phyloP scores from a whole-genome alignment of 2,888 invertebrate genomes.

The Lymantria monacha region DNA sequence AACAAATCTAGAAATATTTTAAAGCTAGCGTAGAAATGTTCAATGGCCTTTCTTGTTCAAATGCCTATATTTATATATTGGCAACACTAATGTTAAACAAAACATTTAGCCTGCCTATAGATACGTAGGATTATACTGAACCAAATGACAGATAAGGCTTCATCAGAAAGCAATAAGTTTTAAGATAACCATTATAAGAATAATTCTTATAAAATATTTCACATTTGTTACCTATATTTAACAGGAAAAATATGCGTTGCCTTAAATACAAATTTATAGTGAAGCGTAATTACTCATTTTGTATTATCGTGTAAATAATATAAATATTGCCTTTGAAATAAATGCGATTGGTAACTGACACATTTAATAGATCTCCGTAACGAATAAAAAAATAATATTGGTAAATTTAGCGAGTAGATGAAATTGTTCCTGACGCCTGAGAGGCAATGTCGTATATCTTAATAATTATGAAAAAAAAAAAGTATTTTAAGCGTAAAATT shows the following conservation, averaged over 20 bases:
- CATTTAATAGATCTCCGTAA: conserved; percentile 65
- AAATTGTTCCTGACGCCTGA: conserved; percentile 81
- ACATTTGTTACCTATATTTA: conserved; percentile 11
- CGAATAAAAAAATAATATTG: conserved; percentile 59
- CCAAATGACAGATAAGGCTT: conserved; percentile 21
- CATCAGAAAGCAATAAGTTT: conserved; percentile 33
- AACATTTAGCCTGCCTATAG: neutral
- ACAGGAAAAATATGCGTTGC: conserved; percentile 22
- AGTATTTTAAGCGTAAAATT: conserved; percentile 66
- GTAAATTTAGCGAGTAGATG: conserved; percentile 78
- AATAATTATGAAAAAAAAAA: conserved; percentile 60
- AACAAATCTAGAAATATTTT: conserved; percentile 13
- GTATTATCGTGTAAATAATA: conserved; percentile 28
- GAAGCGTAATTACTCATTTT: conserved; percentile 21
- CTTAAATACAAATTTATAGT: conserved; percentile 31
- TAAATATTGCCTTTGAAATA: conserved; percentile 44
- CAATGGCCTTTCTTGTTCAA: no score
- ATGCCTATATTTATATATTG: conserved; percentile 18
- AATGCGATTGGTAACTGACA: conserved; percentile 72
- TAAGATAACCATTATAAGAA: conserved; percentile 10
- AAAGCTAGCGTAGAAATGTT: conserved; percentile 14
- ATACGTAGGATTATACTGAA: conserved; percentile 3
- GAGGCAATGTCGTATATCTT: conserved; percentile 78
- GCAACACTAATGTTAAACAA: no score
- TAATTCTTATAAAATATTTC: conserved; percentile 17